Evolutionary conservation across 2,888 invertebrate genomes (phyloP).

Genomic region (Protophormia terraenovae): DNA sequence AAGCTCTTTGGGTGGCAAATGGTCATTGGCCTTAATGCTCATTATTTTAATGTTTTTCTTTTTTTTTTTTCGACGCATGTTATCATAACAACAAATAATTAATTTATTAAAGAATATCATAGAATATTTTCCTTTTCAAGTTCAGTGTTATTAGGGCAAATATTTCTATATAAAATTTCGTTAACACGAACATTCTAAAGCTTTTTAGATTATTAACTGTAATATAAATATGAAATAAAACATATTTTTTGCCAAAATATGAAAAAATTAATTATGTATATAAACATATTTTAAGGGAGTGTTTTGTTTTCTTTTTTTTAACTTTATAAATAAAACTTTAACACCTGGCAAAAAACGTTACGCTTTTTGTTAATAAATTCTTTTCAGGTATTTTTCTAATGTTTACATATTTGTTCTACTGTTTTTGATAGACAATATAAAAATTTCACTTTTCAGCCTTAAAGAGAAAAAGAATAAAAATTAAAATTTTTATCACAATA

Average conservation of each 20-base stretch:
- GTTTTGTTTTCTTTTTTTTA: not conserved
- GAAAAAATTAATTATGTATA: not conserved
- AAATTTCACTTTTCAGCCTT: conserved; percentile 25
- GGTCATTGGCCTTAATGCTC: not conserved
- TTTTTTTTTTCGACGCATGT: not conserved
- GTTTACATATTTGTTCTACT: not conserved
- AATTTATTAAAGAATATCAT: not conserved
- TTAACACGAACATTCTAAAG: conserved; percentile 1
- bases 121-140: conserved; percentile 10
- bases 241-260: not conserved
- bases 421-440: not conserved
- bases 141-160: conserved; percentile 30
- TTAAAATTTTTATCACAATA: not conserved
- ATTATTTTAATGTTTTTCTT: too few species aligned
- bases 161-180: not conserved
- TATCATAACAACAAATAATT: not conserved
- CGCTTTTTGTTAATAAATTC: conserved; percentile 7
- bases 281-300: not conserved
- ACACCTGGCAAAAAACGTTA: not conserved
- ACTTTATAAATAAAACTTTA: not conserved
- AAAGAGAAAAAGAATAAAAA: not conserved
- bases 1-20: not conserved
- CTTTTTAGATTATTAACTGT: conserved; percentile 17
- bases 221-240: not conserved
- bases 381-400: not conserved